Evolutionary conservation across 2,888 invertebrate species (phyloP).

Genomic region (Drosophila neotestacea): DNA sequence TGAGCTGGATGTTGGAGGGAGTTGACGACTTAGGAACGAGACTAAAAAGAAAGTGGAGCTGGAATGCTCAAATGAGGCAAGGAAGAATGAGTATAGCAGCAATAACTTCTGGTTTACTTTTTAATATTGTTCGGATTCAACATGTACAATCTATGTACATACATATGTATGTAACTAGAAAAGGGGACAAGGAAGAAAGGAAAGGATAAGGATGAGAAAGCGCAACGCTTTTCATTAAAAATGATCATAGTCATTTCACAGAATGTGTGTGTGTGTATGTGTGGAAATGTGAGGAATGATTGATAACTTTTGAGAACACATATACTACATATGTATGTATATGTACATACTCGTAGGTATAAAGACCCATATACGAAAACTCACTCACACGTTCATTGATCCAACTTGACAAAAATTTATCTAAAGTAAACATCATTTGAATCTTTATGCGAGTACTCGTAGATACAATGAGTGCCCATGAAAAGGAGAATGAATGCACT

Average conservation of each 20-base stretch:
- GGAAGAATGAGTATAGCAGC: slow-evolving; percentile 32
- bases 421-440: not conserved
- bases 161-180: slow-evolving; percentile 1
- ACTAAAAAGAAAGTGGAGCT: slow-evolving; percentile 4
- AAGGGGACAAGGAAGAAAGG: no score
- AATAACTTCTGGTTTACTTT: slow-evolving; percentile 78
- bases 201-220: slow-evolving; percentile 7
- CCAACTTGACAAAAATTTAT: slow-evolving; percentile 12
- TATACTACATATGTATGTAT: not conserved
- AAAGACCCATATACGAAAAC: not conserved
- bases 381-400: not conserved
- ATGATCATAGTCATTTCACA: slow-evolving; percentile 68
- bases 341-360: not conserved
- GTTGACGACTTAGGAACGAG: slow-evolving; percentile 8
- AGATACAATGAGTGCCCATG: no score
- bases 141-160: slow-evolving; percentile 18
- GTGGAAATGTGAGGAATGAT: slow-evolving; percentile 32
- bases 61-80: not conserved
- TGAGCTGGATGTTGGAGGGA: slow-evolving; percentile 8
- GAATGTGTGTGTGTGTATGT: slow-evolving; percentile 22
- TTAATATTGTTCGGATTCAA: slow-evolving; percentile 76
- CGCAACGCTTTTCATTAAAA: slow-evolving; percentile 72
- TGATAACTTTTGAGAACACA: slow-evolving; percentile 41
- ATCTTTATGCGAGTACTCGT: no score
- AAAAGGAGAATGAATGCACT: no score